A percentile compares a stretch with the other conserved stretches of the same genome.
phyloP scores from a whole-genome alignment of 2,888 invertebrate species.

The Erebia aethiops region DNA sequence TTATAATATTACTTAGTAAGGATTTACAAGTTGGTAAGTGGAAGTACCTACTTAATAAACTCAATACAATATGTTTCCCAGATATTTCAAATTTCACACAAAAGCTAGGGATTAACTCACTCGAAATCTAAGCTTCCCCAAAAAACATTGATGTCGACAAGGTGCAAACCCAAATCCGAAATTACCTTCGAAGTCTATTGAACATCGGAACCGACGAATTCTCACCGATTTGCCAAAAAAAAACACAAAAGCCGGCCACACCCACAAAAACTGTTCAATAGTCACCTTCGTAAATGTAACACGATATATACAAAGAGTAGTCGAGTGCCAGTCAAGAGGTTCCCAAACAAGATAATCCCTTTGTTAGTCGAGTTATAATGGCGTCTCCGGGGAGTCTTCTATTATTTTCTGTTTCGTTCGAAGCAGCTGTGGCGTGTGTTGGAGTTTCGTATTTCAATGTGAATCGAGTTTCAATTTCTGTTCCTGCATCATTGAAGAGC shows the following conservation, averaged over 20 bases:
- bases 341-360: constrained; percentile 79
- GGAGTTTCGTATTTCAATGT: constrained; percentile 74
- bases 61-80: not conserved
- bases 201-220: constrained; percentile 51
- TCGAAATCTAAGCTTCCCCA: not conserved
- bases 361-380: constrained; percentile 66
- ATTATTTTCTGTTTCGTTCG: constrained; percentile 76
- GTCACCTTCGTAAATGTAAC: constrained; percentile 68
- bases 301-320: constrained; percentile 71
- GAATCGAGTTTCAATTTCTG: constrained; percentile 72
- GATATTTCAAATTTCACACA: not conserved
- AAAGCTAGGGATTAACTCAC: constrained; percentile 12
- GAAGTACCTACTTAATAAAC: too few relatives aligned
- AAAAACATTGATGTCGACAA: constrained; percentile 19
- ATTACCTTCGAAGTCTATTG: constrained; percentile 45
- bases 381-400: constrained; percentile 72
- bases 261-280: constrained; percentile 70
- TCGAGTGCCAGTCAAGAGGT: constrained; percentile 78
- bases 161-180: constrained; percentile 56
- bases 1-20: too few relatives aligned
- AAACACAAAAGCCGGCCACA: constrained; percentile 54
- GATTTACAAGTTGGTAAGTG: not conserved
- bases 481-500: constrained; percentile 45
- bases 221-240: constrained; percentile 51
- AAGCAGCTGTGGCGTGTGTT: constrained; percentile 71